Percentiles rank a stretch among this genome's conserved stretches.
These are phyloP conservation scores for Dryoscopus gambensis DNA, from an alignment of 2,113 vertebrate genomes.

Conservation along the genomic window DNA sequence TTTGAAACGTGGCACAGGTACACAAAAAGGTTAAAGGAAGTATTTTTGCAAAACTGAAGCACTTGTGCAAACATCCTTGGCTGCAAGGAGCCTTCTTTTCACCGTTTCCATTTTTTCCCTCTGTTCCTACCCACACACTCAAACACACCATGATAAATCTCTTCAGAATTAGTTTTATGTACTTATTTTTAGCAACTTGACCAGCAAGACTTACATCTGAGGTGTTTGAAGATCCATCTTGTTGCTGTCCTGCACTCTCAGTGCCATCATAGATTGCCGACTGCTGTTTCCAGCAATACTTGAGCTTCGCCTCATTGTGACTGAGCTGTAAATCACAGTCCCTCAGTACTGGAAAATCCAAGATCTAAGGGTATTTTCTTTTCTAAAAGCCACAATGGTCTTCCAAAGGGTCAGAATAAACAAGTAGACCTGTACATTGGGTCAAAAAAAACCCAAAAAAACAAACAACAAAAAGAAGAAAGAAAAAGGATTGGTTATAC, in stretches of 20 bases:
- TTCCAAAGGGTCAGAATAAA: not conserved
- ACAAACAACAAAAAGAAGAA: no score
- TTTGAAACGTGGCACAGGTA: fast-evolving
- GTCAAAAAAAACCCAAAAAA: not conserved
- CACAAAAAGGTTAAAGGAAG: not conserved
- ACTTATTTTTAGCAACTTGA: not conserved
- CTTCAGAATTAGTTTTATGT: not conserved
- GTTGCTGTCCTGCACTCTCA: slow-evolving; percentile 84
- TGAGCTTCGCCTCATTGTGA: slow-evolving; percentile 77
- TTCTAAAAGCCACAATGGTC: not conserved
- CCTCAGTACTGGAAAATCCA: not conserved
- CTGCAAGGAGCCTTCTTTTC: not conserved
- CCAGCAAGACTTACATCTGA: slow-evolving; percentile 75
- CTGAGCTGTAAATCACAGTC: not conserved
- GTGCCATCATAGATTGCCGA: slow-evolving; percentile 79
- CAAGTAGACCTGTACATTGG: not conserved
- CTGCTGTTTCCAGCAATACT: slow-evolving; percentile 62
- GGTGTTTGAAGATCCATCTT: slow-evolving; percentile 87
- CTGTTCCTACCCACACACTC: not conserved
- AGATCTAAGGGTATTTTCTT: not conserved
- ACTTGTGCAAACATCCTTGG: not conserved
- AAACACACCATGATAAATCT: not conserved
- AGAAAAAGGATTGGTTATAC: fast-evolving
- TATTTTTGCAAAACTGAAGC: not conserved
- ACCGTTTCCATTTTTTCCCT: not conserved